Base-by-base conservation (phyloP, 1,140 invertebrate species). In the Intoshia linei region DNA sequence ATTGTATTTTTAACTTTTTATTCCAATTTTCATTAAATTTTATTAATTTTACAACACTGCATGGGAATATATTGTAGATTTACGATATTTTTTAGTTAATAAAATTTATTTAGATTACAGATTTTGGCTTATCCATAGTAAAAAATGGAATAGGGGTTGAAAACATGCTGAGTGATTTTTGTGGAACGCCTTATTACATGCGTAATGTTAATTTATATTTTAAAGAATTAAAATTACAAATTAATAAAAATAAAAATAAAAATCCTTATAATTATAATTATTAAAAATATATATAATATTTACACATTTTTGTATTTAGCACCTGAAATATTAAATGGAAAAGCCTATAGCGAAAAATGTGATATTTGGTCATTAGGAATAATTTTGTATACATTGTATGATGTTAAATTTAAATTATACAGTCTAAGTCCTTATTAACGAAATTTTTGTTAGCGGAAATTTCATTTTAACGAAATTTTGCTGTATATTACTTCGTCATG, bases 351-450 rank as follows among this genome's bases (percentile, higher is more conserved):
- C 44, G 59, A 66, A 42, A 55, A 62, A 41, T 66, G 65, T 47
- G 65, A 66, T 47, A 54, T 66, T 11, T 66, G 65, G 65, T 56
- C 64, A 0, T 54, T 65, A 44, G 65, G 65, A 19, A 52, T 66
- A 3, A 65, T 66, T 30, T 52, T 61, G 45, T 66, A 61, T 45
- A 48, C 55, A 21, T 42, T 66, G 50, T 52, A 47, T 54, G 52
- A 50, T 24, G n/a, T 15, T 13, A 18, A 38, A 30, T 20, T 21
- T 5, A 27, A 27, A 27, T 27, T n/a, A 27, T 10, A n/a, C 7
- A 27, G 24, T n/a, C n/a, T n/a, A n/a, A n/a, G n/a, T n/a, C n/a
- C n/a, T n/a, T n/a, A n/a, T n/a, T n/a, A n/a, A n/a, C n/a, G n/a
- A n/a, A n/a, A n/a, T n/a, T n/a, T n/a, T n/a, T n/a, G n/a, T n/a